Evolutionary conservation across 2,113 vertebrate genomes (phyloP), one percentile per base, ranked within the genome.

Genomic region (Zosterops hypoxanthus): DNA sequence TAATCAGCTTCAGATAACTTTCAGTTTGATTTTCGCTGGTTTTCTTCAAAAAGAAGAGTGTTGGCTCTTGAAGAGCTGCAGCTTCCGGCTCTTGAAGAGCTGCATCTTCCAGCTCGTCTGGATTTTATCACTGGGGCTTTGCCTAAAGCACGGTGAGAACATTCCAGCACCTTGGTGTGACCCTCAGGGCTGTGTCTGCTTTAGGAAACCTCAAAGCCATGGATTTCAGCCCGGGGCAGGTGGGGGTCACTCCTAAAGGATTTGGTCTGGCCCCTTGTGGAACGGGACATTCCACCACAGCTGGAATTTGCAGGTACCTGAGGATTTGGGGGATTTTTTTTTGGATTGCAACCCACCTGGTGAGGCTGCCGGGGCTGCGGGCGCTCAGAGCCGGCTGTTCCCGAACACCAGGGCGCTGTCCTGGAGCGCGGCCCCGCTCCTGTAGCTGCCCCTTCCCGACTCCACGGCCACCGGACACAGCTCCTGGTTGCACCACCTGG

Each of bases 401-500:
- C 98, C 97, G 18, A 96, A 98, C 63, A 98, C 98, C 80, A 99
- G 92, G 2, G 90, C 60, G 25, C 88, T 49, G 95, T 88, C 77
- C 68, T 9, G 57, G 9, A 91, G 76, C 3, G 57, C 86, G 4
- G 94, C 94, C 59, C 90, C 82, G 0, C 57, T 29, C 21, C 90
- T 47, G 33, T 99, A 99, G 91, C 93, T 97, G 64, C 98, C 94
- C 24, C 50, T 96, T 10, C 12, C 22, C 3, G 96, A 86, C 75
- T 97, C 98, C 5, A 29, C 63, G 47, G 86, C 94, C 75, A 98
- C 98, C 0, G 98, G 98, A 81, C 98, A 98, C 72, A 98, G 82
- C 66, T 99, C 98, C 61, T 98, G 98, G 60, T 97, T 93, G 92
- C 98, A 98, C 98, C 99, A 99, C 93, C 99, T 99, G 96, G 14